phyloP scores from a whole-genome alignment of 2,888 invertebrate species.

The Brachyopa scutellaris region DNA sequence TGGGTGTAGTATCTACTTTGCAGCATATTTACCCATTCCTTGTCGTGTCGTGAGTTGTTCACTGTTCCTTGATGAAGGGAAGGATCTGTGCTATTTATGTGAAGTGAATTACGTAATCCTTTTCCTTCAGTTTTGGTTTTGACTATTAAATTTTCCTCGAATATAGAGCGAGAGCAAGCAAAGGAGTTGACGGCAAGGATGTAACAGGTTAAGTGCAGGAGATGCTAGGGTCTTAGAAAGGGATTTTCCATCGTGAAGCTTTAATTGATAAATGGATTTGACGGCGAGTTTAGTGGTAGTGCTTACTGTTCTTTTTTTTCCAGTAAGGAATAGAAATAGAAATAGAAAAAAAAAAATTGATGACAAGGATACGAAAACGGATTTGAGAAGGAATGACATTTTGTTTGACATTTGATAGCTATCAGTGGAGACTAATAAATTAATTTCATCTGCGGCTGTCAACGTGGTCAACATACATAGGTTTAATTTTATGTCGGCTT shows the following conservation, averaged over 20 bases:
- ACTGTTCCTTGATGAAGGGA: conserved; percentile 41
- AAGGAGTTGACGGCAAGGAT: not conserved
- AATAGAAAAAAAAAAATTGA: too few species aligned
- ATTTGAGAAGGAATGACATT: too few species aligned
- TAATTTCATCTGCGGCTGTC: too few species aligned
- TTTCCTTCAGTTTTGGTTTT: conserved; percentile 67
- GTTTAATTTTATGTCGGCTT: too few species aligned
- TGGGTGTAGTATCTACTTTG: conserved; percentile 16
- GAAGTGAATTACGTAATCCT: conserved; percentile 68
- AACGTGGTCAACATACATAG: too few species aligned
- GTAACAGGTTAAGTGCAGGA: conserved; percentile 33
- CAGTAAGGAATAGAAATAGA: too few species aligned
- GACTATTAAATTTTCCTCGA: conserved; percentile 42
- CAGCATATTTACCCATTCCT: conserved; percentile 6
- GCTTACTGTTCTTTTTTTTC: too few species aligned
- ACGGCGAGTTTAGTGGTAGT: not conserved
- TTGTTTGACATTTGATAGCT: too few species aligned
- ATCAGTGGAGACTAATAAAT: too few species aligned
- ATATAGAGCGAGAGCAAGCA: not conserved
- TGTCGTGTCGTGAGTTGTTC: not conserved
- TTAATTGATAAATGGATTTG: conserved; percentile 21
- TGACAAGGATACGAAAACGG: too few species aligned
- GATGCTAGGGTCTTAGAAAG: not conserved
- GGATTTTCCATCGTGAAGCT: conserved; percentile 2
- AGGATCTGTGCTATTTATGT: conserved; percentile 62